These are phyloP conservation scores for Enteromius viviparus DNA, from an alignment of 2,797 vertebrate species.

Conservation along the genomic window DNA sequence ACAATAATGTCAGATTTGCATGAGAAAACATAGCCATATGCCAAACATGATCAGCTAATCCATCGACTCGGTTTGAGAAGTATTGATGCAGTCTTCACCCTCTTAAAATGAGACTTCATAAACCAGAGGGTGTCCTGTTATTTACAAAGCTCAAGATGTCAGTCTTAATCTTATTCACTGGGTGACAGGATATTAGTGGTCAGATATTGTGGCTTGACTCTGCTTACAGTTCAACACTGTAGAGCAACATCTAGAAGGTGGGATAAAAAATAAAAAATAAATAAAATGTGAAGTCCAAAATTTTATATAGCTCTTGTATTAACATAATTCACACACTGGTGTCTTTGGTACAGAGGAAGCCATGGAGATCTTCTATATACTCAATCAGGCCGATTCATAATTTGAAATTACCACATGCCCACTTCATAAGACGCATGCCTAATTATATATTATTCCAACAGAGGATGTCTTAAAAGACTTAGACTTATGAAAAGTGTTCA, in stretches of 20 bases:
- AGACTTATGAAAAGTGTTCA: not conserved
- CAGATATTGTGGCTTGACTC: not conserved
- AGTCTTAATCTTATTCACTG: not conserved
- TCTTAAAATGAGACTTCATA: not conserved
- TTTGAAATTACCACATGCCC: slow-evolving; percentile 45
- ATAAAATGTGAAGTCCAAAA: not conserved
- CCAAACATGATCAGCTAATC: not conserved
- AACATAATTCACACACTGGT: not conserved
- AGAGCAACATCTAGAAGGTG: not conserved
- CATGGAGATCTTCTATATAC: slow-evolving; percentile 44
- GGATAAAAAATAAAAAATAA: not conserved
- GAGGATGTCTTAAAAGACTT: slow-evolving; percentile 37
- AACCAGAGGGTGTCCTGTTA: not conserved
- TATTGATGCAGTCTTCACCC: not conserved
- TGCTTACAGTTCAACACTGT: not conserved
- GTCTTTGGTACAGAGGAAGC: slow-evolving; percentile 24
- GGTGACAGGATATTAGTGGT: not conserved
- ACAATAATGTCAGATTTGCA: slow-evolving; percentile 32
- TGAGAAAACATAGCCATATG: not conserved
- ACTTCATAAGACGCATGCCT: slow-evolving; percentile 48
- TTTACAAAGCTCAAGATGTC: slow-evolving; percentile 31
- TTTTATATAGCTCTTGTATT: not conserved
- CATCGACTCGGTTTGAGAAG: not conserved
- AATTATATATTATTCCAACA: slow-evolving; percentile 59
- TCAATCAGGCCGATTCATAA: slow-evolving; percentile 59